Base-by-base conservation (phyloP, 2,797 vertebrate species). In the Pitangus sulphuratus region DNA sequence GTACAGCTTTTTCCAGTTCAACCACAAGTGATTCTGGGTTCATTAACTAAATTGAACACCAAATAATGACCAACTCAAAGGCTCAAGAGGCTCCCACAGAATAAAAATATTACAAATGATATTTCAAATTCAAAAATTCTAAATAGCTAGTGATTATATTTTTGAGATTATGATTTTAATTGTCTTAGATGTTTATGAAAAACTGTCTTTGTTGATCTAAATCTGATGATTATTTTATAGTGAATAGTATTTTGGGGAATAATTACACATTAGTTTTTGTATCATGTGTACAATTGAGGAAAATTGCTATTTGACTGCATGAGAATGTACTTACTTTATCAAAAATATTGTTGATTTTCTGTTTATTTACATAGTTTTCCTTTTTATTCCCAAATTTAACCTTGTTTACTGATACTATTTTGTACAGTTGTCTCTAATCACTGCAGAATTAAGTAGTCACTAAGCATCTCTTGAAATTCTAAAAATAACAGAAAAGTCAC, bases 341-440 rank as follows among this genome's bases (percentile, higher is more conserved):
- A 69, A 75, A 84, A 75, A 81, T 69, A 54, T 24, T 60, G 35
- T 65, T 84, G 26, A 6, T 51, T 56, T 89, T 77, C 39, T 71
- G 31, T 87, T 87, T 95, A 42, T 87, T 94, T 94, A 60, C 65
- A 56, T 72, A 18, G 4, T 51, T 89, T 90, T 90, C n/a, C 28
- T 81, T 93, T 84, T 76, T 58, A 35, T 50, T 92, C 90, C 84
- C 66, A 90, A 89, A 91, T 94, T 84, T 92, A 94, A 76, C 66
- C 56, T 61, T 92, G 48, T 89, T 93, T 84, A 83, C 66, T 66
- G 75, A 80, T 61, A 74, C 8, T 82, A 17, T 66, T 92, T 87
- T 74, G n/a, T 74, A 72, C 84, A 87, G 64, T 69, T 33, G 24
- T 72, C 51, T 91, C 28, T 90, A 96, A 76, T 95, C 48, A 80